Base-by-base conservation (phyloP, 2,888 invertebrate genomes). In the Panorpa germanica region DNA sequence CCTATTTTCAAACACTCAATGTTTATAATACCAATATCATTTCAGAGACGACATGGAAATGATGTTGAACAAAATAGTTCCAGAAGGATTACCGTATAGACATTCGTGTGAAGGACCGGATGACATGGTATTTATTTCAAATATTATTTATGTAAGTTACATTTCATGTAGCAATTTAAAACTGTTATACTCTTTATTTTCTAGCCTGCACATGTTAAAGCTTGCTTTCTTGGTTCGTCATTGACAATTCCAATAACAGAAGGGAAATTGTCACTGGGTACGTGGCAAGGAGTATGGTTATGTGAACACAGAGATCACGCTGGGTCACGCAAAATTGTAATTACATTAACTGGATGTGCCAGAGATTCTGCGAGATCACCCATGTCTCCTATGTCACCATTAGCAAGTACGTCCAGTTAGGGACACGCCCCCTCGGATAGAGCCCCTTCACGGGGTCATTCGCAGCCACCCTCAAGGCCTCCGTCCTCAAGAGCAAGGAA, bases 61-160 rank as follows among this genome's bases (percentile, higher is more conserved):
- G 88, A 90, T 95, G 86, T 70, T 95, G 58, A 93, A 93, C 62
- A 90, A 88, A 72, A 83, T 95, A 59, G 86, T 95, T 60, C 93
- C 93, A 55, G 93, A 95, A 71, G 88, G 82, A 47, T 70, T 88
- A 59, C 82, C 82, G 46, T 95, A 91, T 58, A 73, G 85, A 58
- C 95, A 95, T 63, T 85, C 86, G 39, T 90, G 90, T 60, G 95
- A 95, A 67, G 95, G 95, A 41, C 91, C 93, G 40, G 95, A 95
- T 57, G 93, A 95, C 56, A 95, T 95, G 93, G 93, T 91, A 57
- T n/a, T n/a, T n/a, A n/a, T n/a, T n/a, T n/a, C n/a, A n/a, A n/a
- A n/a, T n/a, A n/a, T n/a, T 19, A 19, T 11, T 20, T 13, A 8
- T 21, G 12, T 29, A 25, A 22, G 18, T 33, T 30, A 25, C 28